These are phyloP conservation scores for Oedothorax gibbosus DNA, from an alignment of 1,140 invertebrate genomes.

Conservation along the genomic window DNA sequence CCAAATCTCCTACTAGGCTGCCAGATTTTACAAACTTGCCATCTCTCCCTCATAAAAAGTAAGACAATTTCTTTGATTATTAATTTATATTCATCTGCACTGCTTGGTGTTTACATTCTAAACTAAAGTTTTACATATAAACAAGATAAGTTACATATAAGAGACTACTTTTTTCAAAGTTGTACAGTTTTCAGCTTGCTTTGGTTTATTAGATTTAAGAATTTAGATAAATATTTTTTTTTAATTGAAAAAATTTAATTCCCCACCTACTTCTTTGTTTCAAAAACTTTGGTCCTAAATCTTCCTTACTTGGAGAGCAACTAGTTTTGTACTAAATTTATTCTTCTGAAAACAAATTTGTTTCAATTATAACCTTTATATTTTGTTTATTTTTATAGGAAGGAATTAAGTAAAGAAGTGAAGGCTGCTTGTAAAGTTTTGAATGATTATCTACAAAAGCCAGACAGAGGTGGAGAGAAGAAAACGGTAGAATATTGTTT, in stretches of 20 bases:
- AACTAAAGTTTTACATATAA: no score
- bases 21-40: conserved; percentile 43
- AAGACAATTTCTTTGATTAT: no score
- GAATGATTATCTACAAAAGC: conserved; percentile 75
- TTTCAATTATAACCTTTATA: neutral
- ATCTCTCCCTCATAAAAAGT: conserved; percentile 43
- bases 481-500: conserved; percentile 54
- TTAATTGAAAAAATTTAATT: neutral
- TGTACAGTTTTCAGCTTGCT: no score
- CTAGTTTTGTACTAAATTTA: no score
- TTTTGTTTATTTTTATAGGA: conserved; percentile 67
- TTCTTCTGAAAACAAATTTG: no score
- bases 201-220: no score
- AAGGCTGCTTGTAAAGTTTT: conserved; percentile 82
- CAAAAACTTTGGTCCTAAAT: neutral
- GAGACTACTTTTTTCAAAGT: no score
- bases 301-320: no score
- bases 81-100: no score
- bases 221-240: no score
- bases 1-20: neutral
- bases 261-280: neutral
- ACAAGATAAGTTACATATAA: no score
- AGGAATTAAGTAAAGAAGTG: conserved; percentile 78
- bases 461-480: conserved; percentile 72
- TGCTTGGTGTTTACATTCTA: no score